Conservation (phyloP, 2,113 vertebrate species). For the Echinops telfairi region DNA sequence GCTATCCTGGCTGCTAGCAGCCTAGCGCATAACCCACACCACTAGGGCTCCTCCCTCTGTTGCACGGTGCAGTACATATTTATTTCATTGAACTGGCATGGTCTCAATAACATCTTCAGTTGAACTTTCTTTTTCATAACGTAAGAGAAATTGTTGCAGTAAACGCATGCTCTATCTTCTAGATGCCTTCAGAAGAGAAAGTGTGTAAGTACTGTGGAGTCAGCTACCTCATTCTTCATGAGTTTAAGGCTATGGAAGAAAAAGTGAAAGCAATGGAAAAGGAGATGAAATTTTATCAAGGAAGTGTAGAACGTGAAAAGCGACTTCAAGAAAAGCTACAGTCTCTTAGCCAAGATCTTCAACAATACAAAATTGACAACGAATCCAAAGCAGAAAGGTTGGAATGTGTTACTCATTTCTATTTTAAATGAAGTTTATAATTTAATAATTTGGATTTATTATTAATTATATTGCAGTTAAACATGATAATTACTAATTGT, state of each 20-base stretch:
- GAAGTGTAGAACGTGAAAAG: conserved; percentile 87
- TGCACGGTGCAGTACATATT: background rate
- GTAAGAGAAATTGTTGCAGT: conserved; percentile 13
- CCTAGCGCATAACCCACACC: no score
- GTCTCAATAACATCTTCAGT: background rate
- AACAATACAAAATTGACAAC: conserved; percentile 83
- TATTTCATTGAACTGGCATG: background rate
- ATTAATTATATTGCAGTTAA: conserved; percentile 51
- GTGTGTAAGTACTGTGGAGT: conserved; percentile 94
- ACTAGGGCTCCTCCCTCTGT: background rate
- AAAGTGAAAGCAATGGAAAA: conserved; percentile 89
- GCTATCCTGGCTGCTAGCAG: no score
- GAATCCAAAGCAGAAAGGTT: conserved; percentile 87
- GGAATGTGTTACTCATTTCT: conserved; percentile 73
- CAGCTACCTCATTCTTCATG: conserved; percentile 94
- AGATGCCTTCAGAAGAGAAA: conserved; percentile 91
- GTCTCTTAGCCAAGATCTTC: conserved; percentile 83
- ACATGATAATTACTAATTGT: conserved; percentile 1
- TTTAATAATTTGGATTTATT: conserved; percentile 53
- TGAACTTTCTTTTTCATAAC: conserved; percentile 12
- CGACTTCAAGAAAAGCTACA: conserved; percentile 86
- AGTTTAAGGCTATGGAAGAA: conserved; percentile 92
- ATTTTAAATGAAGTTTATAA: conserved; percentile 17
- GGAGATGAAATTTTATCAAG: conserved; percentile 88
- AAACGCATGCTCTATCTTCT: conserved; percentile 60